A percentile compares a stretch with the other conserved stretches of the same genome.
phyloP scores from a whole-genome alignment of 2,113 vertebrate species.

The Zosterops hypoxanthus region DNA sequence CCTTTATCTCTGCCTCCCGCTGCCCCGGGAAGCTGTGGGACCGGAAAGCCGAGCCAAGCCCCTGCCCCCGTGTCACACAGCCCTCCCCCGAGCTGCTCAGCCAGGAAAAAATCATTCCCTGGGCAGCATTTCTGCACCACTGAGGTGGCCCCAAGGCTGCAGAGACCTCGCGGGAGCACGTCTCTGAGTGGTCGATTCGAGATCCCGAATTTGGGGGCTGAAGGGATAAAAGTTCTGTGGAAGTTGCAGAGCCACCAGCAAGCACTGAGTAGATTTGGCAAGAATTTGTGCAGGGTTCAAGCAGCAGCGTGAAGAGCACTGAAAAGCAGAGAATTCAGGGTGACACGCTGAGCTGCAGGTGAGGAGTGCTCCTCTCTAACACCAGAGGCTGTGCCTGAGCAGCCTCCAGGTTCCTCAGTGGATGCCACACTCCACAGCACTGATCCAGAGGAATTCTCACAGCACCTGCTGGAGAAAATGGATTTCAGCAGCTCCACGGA shows the following conservation, averaged over 20 bases:
- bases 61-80: not conserved
- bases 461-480: not conserved
- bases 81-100: not conserved
- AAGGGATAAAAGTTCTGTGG: not conserved
- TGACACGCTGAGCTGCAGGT: not conserved
- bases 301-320: not conserved
- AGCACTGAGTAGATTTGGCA: fast-evolving
- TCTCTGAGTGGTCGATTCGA: fast-evolving
- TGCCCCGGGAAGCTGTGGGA: not conserved
- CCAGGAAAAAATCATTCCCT: not conserved
- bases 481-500: not conserved
- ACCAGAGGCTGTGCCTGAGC: not conserved
- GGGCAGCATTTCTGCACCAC: not conserved
- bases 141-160: fast-evolving
- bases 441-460: not conserved
- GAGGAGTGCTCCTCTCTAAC: not conserved
- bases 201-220: not conserved
- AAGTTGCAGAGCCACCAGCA: not conserved
- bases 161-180: not conserved
- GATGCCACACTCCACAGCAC: not conserved
- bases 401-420: not conserved
- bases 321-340: not conserved
- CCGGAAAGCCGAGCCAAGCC: not conserved
- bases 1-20: constrained; percentile 33
- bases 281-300: not conserved